These are phyloP conservation scores for Candoia aspera DNA, from an alignment of 2,113 vertebrate genomes.

Conservation along the genomic window DNA sequence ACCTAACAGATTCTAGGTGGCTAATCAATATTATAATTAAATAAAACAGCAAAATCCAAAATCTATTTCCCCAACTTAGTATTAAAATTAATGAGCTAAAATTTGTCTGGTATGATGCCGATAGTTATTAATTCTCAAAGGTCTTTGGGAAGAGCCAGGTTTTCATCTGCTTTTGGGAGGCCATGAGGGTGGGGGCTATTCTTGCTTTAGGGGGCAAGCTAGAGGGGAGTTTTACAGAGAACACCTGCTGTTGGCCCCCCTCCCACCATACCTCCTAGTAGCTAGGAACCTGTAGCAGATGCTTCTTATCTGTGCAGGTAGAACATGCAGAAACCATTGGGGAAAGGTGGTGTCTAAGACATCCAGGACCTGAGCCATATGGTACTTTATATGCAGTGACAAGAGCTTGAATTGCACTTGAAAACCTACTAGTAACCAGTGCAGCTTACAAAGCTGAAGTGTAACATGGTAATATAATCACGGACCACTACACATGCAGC, in stretches of 20 bases:
- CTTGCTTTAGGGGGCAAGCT: background rate
- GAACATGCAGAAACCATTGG: background rate
- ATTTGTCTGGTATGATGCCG: background rate
- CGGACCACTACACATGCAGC: too few species aligned
- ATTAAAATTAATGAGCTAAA: background rate
- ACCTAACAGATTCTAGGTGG: background rate
- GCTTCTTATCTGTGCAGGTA: background rate
- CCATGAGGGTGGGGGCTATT: background rate
- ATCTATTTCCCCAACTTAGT: background rate
- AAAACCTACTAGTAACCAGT: background rate
- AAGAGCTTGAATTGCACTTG: background rate
- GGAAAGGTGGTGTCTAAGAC: background rate
- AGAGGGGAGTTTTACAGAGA: background rate
- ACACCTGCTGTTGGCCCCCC: background rate
- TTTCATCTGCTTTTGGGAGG: background rate
- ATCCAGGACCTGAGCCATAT: background rate
- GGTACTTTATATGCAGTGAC: background rate
- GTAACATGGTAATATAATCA: background rate
- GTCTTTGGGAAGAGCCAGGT: background rate
- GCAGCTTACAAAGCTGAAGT: background rate
- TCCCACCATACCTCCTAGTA: background rate
- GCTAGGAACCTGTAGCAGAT: background rate
- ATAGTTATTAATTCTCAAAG: background rate
- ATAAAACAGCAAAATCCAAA: background rate
- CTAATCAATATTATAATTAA: slow-evolving; percentile 1